These are phyloP conservation scores for Silvanus unidentatus DNA, from an alignment of 2,888 invertebrate genomes.

Conservation along the genomic window DNA sequence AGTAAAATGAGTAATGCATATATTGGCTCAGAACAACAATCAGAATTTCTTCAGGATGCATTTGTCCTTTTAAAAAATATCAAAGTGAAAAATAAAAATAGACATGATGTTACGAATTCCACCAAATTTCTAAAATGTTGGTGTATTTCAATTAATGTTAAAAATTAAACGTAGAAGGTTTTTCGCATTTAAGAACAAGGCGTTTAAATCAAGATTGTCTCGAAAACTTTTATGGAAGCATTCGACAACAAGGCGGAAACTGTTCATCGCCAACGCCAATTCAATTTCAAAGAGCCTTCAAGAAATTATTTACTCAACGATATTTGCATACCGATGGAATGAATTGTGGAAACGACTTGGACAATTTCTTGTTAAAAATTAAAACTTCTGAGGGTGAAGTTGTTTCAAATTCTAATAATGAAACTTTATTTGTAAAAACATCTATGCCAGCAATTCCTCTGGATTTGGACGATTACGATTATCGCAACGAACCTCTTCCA, in stretches of 20 bases:
- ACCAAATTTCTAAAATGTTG: constrained; percentile 7
- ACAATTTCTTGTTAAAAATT: background rate
- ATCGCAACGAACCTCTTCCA: background rate
- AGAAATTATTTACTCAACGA: constrained; percentile 2
- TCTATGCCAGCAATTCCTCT: background rate
- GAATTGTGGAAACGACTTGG: constrained; percentile 1
- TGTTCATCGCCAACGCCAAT: constrained; percentile 4
- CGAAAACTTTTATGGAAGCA: constrained; percentile 6
- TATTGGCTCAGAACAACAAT: background rate
- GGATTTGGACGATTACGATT: background rate
- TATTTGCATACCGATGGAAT: background rate
- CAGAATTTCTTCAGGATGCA: background rate
- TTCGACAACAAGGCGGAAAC: constrained; percentile 8
- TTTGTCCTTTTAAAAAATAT: background rate
- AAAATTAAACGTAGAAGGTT: constrained; percentile 5
- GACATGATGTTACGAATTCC: constrained; percentile 4
- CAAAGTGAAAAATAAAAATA: constrained; percentile 1
- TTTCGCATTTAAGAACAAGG: constrained; percentile 2
- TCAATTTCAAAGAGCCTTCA: constrained; percentile 7
- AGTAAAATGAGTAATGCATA: background rate
- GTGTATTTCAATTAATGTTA: constrained; percentile 7
- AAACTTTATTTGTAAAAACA: no score
- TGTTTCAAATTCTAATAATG: background rate
- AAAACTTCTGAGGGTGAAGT: background rate
- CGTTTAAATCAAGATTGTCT: constrained; percentile 9